Evolutionary conservation across 2,888 invertebrate species (phyloP).

Genomic region (Metellina segmentata): DNA sequence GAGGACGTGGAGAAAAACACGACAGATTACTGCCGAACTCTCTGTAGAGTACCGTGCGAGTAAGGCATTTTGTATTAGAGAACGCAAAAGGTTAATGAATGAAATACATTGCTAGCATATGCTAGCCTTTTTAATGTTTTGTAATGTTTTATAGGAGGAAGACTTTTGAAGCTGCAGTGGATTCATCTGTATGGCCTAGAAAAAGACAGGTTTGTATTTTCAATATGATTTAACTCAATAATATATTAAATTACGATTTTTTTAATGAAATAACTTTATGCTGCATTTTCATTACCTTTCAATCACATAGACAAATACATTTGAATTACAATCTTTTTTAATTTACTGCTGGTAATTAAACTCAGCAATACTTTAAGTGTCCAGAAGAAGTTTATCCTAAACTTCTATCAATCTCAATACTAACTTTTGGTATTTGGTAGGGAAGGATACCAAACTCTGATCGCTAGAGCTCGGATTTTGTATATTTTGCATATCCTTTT

Average conservation of each 20-base stretch:
- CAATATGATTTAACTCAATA: not conserved
- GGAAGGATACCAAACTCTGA: too few species aligned
- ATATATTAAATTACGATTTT: not conserved
- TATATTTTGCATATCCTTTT: too few species aligned
- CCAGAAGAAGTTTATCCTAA: too few species aligned
- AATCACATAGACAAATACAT: not conserved
- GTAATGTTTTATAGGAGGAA: slow-evolving; percentile 50
- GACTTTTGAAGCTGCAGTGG: slow-evolving; percentile 71
- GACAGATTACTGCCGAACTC: slow-evolving; percentile 69
- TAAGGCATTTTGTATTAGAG: slow-evolving; percentile 19
- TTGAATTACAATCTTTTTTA: not conserved
- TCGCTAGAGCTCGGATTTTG: too few species aligned
- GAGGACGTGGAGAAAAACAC: slow-evolving; percentile 74
- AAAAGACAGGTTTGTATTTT: slow-evolving; percentile 53
- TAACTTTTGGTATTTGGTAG: too few species aligned
- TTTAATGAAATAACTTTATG: not conserved
- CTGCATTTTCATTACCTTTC: not conserved
- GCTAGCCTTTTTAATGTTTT: not conserved
- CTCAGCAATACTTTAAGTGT: too few species aligned
- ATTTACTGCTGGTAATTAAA: not conserved
- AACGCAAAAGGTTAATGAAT: not conserved
- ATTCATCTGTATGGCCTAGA: slow-evolving; percentile 73
- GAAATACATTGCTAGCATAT: not conserved
- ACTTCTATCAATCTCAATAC: too few species aligned
- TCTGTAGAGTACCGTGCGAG: slow-evolving; percentile 76